Percentiles rank a stretch among this genome's conserved stretches.
Evolutionary conservation across 2,888 invertebrate species (phyloP).

Genomic region (Galeruca laticollis): DNA sequence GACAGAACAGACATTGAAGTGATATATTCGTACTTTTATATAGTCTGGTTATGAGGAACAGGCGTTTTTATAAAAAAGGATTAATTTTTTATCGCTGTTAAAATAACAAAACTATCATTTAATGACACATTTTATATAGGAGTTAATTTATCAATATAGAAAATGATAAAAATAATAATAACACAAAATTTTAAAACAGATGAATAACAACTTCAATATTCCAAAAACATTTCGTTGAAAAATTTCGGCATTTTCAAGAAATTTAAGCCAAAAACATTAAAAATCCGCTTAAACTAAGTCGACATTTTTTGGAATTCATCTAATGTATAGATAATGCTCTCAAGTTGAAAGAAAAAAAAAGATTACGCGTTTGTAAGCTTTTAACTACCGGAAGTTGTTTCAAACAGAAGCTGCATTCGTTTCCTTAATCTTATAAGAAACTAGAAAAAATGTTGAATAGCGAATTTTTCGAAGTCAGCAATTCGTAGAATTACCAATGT

Average conservation of each 20-base stretch:
- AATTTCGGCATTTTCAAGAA: neutral
- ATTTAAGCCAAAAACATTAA: neutral
- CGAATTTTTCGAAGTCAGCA: neutral
- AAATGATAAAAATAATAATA: too few species aligned
- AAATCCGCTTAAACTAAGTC: neutral
- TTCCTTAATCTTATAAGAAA: neutral
- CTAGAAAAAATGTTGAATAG: neutral
- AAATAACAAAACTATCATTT: too few species aligned
- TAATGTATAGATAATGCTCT: neutral
- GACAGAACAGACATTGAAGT: too few species aligned
- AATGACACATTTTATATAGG: too few species aligned
- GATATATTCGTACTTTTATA: too few species aligned
- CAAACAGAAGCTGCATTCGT: neutral
- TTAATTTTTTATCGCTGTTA: too few species aligned
- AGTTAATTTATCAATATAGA: too few species aligned
- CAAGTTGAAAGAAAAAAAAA: neutral
- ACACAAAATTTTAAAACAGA: too few species aligned
- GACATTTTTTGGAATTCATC: neutral
- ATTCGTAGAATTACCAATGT: neutral
- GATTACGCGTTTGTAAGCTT: neutral
- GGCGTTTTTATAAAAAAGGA: too few species aligned
- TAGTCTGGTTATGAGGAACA: too few species aligned
- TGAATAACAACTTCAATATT: too few species aligned
- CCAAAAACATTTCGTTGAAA: too few species aligned
- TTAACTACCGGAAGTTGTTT: neutral